A percentile compares a stretch with the other conserved stretches of the same genome.
Conservation (phyloP, 1,140 invertebrate genomes). For the Drosophila ogumai region DNA sequence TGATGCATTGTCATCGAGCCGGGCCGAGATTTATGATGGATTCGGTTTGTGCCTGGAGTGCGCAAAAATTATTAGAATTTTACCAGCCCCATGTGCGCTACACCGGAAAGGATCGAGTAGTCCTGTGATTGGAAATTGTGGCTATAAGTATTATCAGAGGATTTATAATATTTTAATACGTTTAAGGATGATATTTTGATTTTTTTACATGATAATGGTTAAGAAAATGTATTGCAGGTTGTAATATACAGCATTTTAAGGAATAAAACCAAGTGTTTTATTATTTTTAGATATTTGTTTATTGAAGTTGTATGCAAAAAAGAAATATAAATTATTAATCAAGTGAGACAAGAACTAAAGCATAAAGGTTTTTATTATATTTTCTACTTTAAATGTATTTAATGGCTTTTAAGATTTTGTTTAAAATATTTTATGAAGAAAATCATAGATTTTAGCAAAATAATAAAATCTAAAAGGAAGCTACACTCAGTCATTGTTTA, state of each 20-base stretch:
- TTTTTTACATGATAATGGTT: background rate
- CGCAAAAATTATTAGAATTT: conserved; percentile 83
- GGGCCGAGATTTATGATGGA: conserved; percentile 85
- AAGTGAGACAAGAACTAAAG: background rate
- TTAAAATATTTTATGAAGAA: background rate
- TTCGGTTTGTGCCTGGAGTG: conserved; percentile 82
- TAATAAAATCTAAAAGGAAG: too few species aligned
- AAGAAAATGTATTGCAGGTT: background rate
- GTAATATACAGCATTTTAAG: background rate
- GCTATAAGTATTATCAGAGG: background rate
- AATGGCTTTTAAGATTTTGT: background rate
- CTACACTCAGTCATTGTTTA: background rate
- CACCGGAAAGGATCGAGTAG: conserved; percentile 28
- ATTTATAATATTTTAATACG: background rate
- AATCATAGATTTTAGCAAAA: background rate
- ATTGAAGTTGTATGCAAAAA: background rate
- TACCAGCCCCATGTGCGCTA: conserved; percentile 48
- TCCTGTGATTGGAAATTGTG: background rate
- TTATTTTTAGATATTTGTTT: too few species aligned
- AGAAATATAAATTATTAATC: background rate
- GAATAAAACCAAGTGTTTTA: background rate
- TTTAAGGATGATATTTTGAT: background rate
- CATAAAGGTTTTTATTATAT: too few species aligned
- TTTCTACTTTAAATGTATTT: too few species aligned
- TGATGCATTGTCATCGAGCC: conserved; percentile 85